A percentile compares a stretch with the other conserved stretches of the same genome.
These are phyloP conservation scores for Sciaenops ocellatus DNA, from an alignment of 2,797 vertebrate species.

Conservation along the genomic window DNA sequence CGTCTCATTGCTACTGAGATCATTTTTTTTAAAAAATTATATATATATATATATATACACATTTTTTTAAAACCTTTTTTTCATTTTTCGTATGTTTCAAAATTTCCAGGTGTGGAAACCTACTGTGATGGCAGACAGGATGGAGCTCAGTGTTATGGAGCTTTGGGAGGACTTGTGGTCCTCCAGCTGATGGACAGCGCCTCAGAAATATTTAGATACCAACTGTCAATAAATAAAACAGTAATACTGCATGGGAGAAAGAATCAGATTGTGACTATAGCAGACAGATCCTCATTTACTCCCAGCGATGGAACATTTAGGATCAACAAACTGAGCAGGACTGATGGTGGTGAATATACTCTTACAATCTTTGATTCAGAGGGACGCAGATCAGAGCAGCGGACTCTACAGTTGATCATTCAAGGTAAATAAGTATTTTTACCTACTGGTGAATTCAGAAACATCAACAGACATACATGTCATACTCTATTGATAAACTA, in stretches of 20 bases:
- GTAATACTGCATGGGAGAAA: fast-evolving
- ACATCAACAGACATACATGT: background rate
- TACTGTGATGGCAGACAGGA: slow-evolving; percentile 46
- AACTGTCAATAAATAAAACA: fast-evolving
- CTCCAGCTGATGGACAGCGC: slow-evolving; percentile 32
- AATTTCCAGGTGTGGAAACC: slow-evolving; percentile 45
- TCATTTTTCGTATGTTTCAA: background rate
- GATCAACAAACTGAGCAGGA: slow-evolving; percentile 43
- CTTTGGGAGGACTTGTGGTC: slow-evolving; percentile 61
- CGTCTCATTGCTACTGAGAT: no score
- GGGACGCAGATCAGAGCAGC: fast-evolving
- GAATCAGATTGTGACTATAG: fast-evolving
- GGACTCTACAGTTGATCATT: slow-evolving; percentile 42
- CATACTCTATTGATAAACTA: background rate
- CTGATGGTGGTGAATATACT: slow-evolving; percentile 39
- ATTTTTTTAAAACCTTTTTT: no score
- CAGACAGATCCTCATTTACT: slow-evolving; percentile 38
- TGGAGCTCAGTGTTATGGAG: slow-evolving; percentile 64
- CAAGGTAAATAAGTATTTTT: slow-evolving; percentile 57
- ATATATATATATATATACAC: no score
- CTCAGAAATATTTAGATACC: fast-evolving
- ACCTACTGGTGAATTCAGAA: fast-evolving
- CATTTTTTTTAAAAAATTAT: no score
- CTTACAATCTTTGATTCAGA: background rate
- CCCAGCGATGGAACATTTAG: slow-evolving; percentile 40